Conservation (phyloP, 2,797 vertebrate species). For the Chloroceryle amazona region DNA sequence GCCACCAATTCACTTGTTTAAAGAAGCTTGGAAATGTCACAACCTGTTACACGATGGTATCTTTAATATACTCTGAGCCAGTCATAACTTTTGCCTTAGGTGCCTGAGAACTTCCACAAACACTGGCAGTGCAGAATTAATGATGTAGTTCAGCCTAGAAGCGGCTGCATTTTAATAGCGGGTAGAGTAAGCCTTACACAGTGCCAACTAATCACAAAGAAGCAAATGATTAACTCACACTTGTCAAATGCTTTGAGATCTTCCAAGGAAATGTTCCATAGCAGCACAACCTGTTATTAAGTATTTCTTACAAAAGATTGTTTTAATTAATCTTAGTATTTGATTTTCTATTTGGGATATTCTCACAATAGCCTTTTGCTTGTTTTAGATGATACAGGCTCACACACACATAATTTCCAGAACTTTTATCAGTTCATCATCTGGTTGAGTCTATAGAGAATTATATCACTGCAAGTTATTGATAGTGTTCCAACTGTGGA, state of each 20-base stretch:
- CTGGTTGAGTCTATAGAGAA: not conserved
- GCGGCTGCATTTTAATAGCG: not conserved
- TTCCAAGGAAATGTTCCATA: not conserved
- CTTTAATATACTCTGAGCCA: not conserved
- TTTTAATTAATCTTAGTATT: not conserved
- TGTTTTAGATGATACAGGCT: not conserved
- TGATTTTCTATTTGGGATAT: not conserved
- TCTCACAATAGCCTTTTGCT: not conserved
- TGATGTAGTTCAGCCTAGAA: not conserved
- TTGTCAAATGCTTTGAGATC: not conserved
- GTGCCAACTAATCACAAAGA: not conserved
- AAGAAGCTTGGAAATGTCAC: not conserved
- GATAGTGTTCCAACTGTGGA: not conserved
- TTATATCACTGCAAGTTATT: not conserved
- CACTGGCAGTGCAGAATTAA: not conserved
- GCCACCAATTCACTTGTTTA: not conserved
- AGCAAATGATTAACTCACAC: not conserved
- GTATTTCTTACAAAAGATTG: slow-evolving; percentile 15
- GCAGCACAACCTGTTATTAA: not conserved
- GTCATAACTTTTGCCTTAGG: slow-evolving; percentile 16
- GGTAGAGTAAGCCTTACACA: not conserved
- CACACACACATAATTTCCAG: not conserved
- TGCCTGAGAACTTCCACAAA: not conserved
- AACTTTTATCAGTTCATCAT: not conserved
- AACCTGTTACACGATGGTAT: not conserved